Evolutionary conservation across 2,113 vertebrate species (phyloP).

Genomic region (Acanthochromis polyacanthus): DNA sequence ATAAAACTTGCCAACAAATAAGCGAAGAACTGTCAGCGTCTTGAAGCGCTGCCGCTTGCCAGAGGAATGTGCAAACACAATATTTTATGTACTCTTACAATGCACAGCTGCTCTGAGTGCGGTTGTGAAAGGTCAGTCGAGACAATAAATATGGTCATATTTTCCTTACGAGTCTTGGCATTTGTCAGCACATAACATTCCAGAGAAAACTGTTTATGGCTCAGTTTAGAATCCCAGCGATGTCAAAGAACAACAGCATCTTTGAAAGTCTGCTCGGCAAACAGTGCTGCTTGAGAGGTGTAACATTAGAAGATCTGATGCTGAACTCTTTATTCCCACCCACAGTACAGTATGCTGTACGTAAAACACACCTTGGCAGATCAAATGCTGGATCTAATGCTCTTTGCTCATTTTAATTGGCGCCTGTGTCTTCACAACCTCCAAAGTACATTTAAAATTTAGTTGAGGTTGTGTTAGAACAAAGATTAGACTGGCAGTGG

Average conservation of each 20-base stretch:
- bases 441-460: background rate
- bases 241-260: background rate
- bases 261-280: background rate
- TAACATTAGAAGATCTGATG: background rate
- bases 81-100: background rate
- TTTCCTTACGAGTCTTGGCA: background rate
- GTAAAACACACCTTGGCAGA: background rate
- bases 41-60: background rate
- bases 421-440: background rate
- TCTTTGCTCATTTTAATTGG: background rate
- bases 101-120: constrained; percentile 13
- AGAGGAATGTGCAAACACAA: constrained; percentile 7
- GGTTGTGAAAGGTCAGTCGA: constrained; percentile 16
- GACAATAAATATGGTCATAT: background rate
- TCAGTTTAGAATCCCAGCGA: background rate
- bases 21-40: background rate
- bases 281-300: background rate
- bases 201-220: background rate
- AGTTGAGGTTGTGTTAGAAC: background rate
- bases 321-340: background rate
- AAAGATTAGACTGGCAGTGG: background rate
- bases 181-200: background rate
- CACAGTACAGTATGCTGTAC: background rate
- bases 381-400: background rate
- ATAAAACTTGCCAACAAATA: background rate